Percentiles rank a stretch among this genome's conserved stretches.
Evolutionary conservation across 2,797 vertebrate species (phyloP).

Genomic region (Trachurus trachurus): DNA sequence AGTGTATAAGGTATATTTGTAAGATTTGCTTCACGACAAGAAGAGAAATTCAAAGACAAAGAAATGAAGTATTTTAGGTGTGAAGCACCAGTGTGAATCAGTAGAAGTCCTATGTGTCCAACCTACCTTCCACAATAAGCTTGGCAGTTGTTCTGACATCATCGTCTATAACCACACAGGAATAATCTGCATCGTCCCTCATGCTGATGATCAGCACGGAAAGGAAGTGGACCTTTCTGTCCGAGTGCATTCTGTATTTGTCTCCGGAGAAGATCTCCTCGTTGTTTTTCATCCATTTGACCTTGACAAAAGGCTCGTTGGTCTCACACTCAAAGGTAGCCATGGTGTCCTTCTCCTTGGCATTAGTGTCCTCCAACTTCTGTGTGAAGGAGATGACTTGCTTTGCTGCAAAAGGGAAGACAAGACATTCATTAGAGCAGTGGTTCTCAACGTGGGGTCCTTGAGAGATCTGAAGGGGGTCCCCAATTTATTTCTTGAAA

Average conservation of each 20-base stretch:
- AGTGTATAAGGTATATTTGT: too few relatives aligned
- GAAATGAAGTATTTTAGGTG: too few relatives aligned
- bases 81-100: neutral
- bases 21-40: too few relatives aligned
- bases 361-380: constrained; percentile 88
- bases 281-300: constrained; percentile 95
- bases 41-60: too few relatives aligned
- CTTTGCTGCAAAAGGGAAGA: constrained; percentile 87
- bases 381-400: constrained; percentile 92
- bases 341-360: constrained; percentile 96
- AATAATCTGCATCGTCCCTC: constrained; percentile 91
- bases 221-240: constrained; percentile 97
- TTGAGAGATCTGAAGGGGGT: too few relatives aligned
- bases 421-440: constrained; percentile 20
- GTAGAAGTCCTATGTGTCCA: neutral
- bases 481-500: too few relatives aligned
- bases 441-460: too few relatives aligned
- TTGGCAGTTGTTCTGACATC: constrained; percentile 91
- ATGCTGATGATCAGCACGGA: constrained; percentile 91
- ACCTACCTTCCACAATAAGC: constrained; percentile 93
- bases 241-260: constrained; percentile 98
- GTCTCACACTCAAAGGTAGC: constrained; percentile 99
- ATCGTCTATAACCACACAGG: constrained; percentile 90
- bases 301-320: constrained; percentile 98
- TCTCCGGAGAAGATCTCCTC: constrained; percentile 92